Evolutionary conservation across 2,888 invertebrate species (phyloP), one percentile per base, ranked within the genome.

Genomic region (Willowsia nigromaculata): DNA sequence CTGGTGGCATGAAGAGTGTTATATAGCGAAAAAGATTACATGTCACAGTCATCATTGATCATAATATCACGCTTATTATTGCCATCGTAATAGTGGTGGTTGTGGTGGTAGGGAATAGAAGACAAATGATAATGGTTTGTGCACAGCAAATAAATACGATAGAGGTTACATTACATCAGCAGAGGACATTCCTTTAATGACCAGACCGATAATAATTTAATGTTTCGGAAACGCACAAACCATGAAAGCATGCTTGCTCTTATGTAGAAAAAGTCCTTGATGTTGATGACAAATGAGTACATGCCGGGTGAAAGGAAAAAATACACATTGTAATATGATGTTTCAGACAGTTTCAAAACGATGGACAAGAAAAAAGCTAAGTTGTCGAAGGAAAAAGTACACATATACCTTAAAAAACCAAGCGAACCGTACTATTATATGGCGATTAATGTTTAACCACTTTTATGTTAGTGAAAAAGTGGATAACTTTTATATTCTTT

Each of bases 11-110:
- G 83, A 71, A 33, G 74, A 74, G 74, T 50, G 47, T 27, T 74
- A 33, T 50, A 47, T 47, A 47, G 30, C 1, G 40, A 47, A 53
- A 68, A 47, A 76, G 62, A 74, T 47, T 47, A 47, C 85, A 40
- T 74, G 74, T 56, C 68, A 83, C 83, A 83, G 83, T 53, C 59
- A 85, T 76, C 85, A 85, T 76, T 76, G 85, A 85, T 85, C 76
- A 85, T 76, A 74, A 74, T 47, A 47, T 27, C 74, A 30, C 27
- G 47, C 27, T 74, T 47, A 43, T 47, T 30, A 62, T 62, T 62
- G 30, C 3, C 0, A 62, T 15, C 18, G 13, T 37, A 40, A n/a
- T n/a, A n/a, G n/a, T 33, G 9, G n/a, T 68, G n/a, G 68, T 30
- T 4, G 68, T 68, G 30, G 68, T 68, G 6, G 37, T 18, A 18